Evolutionary conservation across 2,888 invertebrate species (phyloP), one percentile per base, ranked within the genome.

Genomic region (Stenodera caucasica): DNA sequence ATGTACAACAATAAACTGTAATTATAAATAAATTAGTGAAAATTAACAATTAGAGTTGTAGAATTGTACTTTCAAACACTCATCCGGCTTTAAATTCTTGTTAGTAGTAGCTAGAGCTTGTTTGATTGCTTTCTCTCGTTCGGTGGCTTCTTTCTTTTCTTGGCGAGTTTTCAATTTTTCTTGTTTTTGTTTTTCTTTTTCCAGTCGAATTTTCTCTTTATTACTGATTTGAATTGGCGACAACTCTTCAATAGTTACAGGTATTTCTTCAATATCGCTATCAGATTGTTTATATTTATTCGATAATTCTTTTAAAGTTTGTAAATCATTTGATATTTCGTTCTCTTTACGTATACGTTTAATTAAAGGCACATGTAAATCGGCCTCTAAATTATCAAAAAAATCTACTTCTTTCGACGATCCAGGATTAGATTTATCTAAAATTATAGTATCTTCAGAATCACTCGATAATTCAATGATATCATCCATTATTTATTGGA

Each of bases 1-100:
- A 15, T 72, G 58, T n/a, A 74, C 74, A 49, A 70, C 71, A 40
- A 79, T 67, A 63, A 73, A 72, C 79, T 80, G 66, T 29, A 70
- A 66, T 60, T 18, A 52, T 23, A 45, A 37, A 12, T 15, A 14
- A 58, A 26, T 30, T 32, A 54, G 32, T 40, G 35, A 55, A 49
- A 56, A 35, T 32, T 37, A 21, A 26, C 32, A 50, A 14, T 30
- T 15, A 51, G 0, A 11, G 8, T 14, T n/a, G 11, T 37, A 26
- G 15, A 58, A 40, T 8, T 45, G 11, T 67, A 76, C 77, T 65
- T 77, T 77, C 14, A 75, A 63, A 54, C 74, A 75, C 62, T 78
- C 73, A 58, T 74, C 74, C 29, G 76, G 77, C 65, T 75, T 76
- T 21, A 69, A 55, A 61, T 71, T 74, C 60, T 70, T 74, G 37